phyloP scores from a whole-genome alignment of 2,113 vertebrate genomes.

The Pipa parva region DNA sequence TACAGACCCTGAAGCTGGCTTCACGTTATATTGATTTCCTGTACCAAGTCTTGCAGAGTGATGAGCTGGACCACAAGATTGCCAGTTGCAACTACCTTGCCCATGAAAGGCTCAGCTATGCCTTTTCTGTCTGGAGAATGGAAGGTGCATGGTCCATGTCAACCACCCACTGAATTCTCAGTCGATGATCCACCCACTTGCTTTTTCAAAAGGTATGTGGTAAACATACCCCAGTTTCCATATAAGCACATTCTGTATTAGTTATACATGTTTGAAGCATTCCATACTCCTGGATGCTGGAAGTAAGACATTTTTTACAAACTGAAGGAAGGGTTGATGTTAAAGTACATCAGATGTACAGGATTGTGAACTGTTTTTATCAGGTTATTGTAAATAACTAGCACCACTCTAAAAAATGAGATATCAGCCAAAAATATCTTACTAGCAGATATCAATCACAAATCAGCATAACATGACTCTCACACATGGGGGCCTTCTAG shows the following conservation, averaged over 20 bases:
- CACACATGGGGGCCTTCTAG: not conserved
- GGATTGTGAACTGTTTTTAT: too few species aligned
- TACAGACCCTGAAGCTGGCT: constrained; percentile 84
- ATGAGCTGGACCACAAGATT: constrained; percentile 79
- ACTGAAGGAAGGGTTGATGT: too few species aligned
- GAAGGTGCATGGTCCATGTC: constrained; percentile 88
- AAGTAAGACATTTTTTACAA: too few species aligned
- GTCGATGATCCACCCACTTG: constrained; percentile 16
- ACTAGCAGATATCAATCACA: too few species aligned
- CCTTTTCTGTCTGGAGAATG: constrained; percentile 89
- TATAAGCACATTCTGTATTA: constrained; percentile 1
- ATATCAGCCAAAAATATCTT: too few species aligned
- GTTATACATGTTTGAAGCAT: not conserved
- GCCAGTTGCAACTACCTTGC: constrained; percentile 82
- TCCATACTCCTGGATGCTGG: not conserved
- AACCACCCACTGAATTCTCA: constrained; percentile 68
- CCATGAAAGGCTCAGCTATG: constrained; percentile 83
- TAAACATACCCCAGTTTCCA: not conserved
- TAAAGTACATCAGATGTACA: too few species aligned
- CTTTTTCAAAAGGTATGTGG: constrained; percentile 29
- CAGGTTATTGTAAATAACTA: too few species aligned
- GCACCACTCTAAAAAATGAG: too few species aligned
- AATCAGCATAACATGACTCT: too few species aligned
- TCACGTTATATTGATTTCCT: constrained; percentile 86
- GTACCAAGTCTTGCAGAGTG: constrained; percentile 84